Evolutionary conservation across 2,113 vertebrate genomes (phyloP).

Genomic region (Copsychus sechellarum): DNA sequence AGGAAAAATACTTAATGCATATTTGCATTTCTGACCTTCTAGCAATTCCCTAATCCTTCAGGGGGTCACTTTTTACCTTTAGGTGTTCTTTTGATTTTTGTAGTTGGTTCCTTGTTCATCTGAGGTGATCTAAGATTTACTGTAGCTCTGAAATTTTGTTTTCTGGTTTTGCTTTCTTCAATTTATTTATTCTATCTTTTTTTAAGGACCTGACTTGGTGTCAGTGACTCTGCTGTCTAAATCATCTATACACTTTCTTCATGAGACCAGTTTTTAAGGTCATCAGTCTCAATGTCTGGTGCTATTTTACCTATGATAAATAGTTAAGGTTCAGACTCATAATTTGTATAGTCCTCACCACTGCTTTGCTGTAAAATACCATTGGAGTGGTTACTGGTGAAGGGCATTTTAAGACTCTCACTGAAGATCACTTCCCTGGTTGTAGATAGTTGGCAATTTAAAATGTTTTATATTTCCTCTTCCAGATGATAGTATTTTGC

Average conservation of each 20-base stretch:
- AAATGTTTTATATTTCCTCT: not conserved
- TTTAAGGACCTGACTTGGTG: not conserved
- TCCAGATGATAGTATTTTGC: not conserved
- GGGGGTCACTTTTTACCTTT: not conserved
- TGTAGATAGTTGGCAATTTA: not conserved
- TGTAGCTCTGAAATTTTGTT: not conserved
- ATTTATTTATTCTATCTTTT: not conserved
- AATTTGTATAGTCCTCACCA: not conserved
- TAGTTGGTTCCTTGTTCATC: not conserved
- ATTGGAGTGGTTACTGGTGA: not conserved
- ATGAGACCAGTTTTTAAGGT: not conserved
- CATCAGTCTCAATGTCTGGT: not conserved
- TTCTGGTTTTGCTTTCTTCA: not conserved
- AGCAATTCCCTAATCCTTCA: not conserved
- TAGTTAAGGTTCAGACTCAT: not conserved
- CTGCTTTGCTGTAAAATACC: not conserved
- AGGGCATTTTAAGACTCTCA: not conserved
- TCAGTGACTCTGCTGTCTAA: not conserved
- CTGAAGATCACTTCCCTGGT: not conserved
- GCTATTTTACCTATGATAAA: not conserved
- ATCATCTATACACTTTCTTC: not conserved
- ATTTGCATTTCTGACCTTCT: not conserved
- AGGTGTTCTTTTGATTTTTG: not conserved
- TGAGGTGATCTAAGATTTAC: not conserved
- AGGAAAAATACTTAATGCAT: not conserved